Conservation (phyloP, 2,797 vertebrate genomes). For the Notoglanidium macrostoma region DNA sequence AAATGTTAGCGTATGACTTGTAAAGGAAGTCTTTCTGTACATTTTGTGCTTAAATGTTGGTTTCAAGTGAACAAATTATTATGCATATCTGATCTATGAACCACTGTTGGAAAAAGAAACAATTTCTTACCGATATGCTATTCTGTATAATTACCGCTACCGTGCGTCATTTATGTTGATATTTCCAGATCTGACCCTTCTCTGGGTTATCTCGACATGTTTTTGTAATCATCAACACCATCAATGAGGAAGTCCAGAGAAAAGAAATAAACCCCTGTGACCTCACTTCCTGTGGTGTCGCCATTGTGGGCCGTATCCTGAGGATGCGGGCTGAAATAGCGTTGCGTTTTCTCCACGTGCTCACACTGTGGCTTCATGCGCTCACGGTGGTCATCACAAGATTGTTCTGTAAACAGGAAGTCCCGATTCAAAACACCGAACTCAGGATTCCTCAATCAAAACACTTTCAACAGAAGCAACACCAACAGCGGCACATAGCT, state of each 20-base stretch:
- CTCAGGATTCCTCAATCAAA: constrained; percentile 21
- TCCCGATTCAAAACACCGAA: constrained; percentile 51
- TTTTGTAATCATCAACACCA: neutral
- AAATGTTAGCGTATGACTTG: neutral
- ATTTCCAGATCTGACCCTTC: neutral
- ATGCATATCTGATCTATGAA: neutral
- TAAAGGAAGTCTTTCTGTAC: neutral
- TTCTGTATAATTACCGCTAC: neutral
- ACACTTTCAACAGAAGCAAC: neutral
- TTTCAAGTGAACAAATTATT: neutral
- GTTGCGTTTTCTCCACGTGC: constrained; percentile 45
- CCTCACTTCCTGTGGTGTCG: constrained; percentile 53
- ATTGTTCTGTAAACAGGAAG: constrained; percentile 76
- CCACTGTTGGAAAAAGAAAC: too few species aligned
- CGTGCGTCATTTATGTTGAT: neutral
- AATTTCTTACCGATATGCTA: neutral
- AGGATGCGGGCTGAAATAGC: constrained; percentile 72
- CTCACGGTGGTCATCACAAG: constrained; percentile 65
- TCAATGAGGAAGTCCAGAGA: neutral
- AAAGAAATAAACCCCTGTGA: constrained; percentile 42
- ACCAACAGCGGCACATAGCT: neutral
- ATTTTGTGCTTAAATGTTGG: neutral
- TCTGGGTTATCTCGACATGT: neutral
- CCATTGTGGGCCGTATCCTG: constrained; percentile 74
- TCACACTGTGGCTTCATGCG: constrained; percentile 5